Evolutionary conservation across 64 coral and sea anemone genomes (phyloP).

Genomic region (Platygyra sinensis): DNA sequence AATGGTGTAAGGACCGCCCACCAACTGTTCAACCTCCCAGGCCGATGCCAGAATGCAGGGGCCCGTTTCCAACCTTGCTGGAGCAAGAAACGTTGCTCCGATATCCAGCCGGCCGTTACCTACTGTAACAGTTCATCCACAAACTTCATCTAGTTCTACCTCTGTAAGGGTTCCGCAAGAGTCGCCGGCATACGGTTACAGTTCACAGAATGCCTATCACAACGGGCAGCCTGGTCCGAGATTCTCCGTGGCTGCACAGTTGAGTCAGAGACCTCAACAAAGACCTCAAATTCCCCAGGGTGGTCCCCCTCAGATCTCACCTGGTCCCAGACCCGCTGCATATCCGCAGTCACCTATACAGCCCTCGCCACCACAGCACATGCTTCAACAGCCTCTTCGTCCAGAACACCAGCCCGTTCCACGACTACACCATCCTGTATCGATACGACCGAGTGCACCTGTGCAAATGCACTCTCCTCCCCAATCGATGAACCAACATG

Average conservation of each 20-base stretch:
- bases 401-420: slow-evolving; percentile 17
- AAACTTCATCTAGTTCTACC: slow-evolving; percentile 53
- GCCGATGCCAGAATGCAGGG: slow-evolving; percentile 24
- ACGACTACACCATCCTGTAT: neutral
- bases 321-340: neutral
- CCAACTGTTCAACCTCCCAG: slow-evolving; percentile 22
- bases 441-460: slow-evolving; percentile 24
- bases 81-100: neutral
- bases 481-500: neutral
- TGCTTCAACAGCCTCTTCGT: slow-evolving; percentile 13
- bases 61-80: neutral
- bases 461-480: slow-evolving; percentile 22
- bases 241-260: slow-evolving; percentile 5
- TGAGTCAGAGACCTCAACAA: slow-evolving; percentile 4
- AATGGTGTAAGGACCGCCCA: slow-evolving; percentile 2
- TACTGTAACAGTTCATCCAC: slow-evolving; percentile 91
- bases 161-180: slow-evolving; percentile 30
- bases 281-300: neutral
- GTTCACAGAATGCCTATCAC: slow-evolving; percentile 38
- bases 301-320: slow-evolving; percentile 21
- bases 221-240: slow-evolving; percentile 22
- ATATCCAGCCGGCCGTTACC: slow-evolving; percentile 54
- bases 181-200: slow-evolving; percentile 44
- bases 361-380: neutral
- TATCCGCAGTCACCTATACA: slow-evolving; percentile 1